phyloP scores from a whole-genome alignment of 2,797 vertebrate species.

The Merluccius polli region DNA sequence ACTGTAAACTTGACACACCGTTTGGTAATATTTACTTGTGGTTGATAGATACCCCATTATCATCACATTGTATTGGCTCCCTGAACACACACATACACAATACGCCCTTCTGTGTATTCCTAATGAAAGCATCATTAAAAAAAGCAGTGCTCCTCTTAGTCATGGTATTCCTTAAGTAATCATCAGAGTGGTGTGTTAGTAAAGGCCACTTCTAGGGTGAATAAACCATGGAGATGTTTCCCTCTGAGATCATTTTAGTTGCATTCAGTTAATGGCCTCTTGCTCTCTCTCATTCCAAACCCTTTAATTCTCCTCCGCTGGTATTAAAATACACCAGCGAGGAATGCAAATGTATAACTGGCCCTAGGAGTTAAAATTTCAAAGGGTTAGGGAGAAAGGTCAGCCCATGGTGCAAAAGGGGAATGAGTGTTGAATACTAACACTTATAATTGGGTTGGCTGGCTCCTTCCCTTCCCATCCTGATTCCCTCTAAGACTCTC shows the following conservation, averaged over 20 bases:
- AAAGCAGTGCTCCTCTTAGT: neutral
- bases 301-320: neutral
- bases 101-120: neutral
- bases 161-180: neutral
- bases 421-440: slow-evolving; percentile 71
- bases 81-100: neutral
- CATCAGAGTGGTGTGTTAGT: neutral
- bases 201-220: neutral
- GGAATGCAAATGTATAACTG: neutral
- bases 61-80: neutral
- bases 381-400: slow-evolving; percentile 53
- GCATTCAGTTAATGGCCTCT: neutral
- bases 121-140: neutral
- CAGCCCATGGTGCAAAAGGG: slow-evolving; percentile 48
- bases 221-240: neutral
- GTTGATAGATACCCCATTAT: neutral
- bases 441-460: slow-evolving; percentile 47
- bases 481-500: neutral
- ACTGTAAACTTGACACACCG: neutral
- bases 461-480: slow-evolving; percentile 29
- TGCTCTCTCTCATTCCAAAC: neutral
- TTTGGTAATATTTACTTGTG: neutral
- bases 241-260: neutral
- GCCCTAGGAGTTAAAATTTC: neutral
- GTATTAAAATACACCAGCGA: slow-evolving; percentile 26